Conservation (phyloP, 2,113 vertebrate genomes). For the Oriolus oriolus region DNA sequence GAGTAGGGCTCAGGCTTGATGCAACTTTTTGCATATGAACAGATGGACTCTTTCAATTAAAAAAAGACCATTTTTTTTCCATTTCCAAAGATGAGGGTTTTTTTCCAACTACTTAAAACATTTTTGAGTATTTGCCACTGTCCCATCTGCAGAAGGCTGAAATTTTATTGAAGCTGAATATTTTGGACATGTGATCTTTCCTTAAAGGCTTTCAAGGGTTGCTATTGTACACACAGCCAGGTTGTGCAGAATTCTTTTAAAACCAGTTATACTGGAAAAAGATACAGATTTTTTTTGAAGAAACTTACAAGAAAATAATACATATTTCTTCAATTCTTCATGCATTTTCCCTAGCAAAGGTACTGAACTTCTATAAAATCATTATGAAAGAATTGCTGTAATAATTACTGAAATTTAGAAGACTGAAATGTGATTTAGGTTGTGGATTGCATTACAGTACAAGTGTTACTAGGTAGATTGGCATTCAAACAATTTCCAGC, state of each 20-base stretch:
- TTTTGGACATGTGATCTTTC: neutral
- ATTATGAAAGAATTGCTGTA: neutral
- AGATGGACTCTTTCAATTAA: neutral
- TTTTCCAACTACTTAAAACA: neutral
- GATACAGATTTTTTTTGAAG: neutral
- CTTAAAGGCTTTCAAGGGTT: neutral
- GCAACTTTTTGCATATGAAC: neutral
- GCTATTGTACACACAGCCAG: neutral
- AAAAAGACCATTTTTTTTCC: neutral
- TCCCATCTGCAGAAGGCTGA: neutral
- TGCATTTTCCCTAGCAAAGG: neutral
- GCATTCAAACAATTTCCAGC: neutral
- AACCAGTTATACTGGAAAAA: neutral
- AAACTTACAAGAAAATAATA: neutral
- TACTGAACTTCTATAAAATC: neutral
- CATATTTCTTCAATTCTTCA: neutral
- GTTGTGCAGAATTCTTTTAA: neutral
- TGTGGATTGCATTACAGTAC: neutral
- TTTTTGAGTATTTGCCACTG: neutral
- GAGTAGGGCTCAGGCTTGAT: neutral
- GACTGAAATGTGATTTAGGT: neutral
- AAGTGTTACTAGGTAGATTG: neutral
- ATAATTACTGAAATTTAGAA: neutral
- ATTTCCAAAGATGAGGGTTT: neutral
- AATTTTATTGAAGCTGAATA: neutral